A percentile compares a stretch with the other conserved stretches of the same genome.
These are phyloP conservation scores for Otus sunia DNA, from an alignment of 2,113 vertebrate species.

Conservation along the genomic window DNA sequence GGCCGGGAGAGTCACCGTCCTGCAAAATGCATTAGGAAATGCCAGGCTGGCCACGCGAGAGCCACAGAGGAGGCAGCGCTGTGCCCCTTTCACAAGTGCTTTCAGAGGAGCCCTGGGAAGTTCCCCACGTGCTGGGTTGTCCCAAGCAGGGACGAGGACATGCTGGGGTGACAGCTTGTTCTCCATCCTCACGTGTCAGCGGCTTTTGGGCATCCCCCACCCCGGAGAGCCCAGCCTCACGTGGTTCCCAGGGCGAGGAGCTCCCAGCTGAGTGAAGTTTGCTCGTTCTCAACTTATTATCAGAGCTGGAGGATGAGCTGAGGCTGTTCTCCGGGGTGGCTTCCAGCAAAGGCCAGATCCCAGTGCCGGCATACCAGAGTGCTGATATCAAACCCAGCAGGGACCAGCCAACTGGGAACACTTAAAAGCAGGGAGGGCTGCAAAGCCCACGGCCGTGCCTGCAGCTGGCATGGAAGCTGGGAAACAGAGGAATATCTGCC, in stretches of 20 bases:
- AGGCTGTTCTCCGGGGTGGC: not conserved
- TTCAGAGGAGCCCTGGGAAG: not conserved
- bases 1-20: not conserved
- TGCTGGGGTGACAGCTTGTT: not conserved
- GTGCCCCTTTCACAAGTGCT: not conserved
- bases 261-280: not conserved
- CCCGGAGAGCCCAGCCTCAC: fast-evolving
- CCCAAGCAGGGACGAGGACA: not conserved
- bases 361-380: not conserved
- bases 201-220: not conserved
- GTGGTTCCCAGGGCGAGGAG: fast-evolving
- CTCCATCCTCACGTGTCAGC: fast-evolving
- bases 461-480: not conserved
- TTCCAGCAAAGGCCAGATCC: not conserved
- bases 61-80: not conserved
- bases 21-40: not conserved
- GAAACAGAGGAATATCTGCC: not conserved
- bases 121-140: fast-evolving
- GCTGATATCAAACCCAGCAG: not conserved
- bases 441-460: not conserved
- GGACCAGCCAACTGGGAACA: not conserved
- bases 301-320: not conserved
- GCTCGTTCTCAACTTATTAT: not conserved
- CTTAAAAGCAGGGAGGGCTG: not conserved
- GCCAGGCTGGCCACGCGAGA: not conserved